A percentile compares a stretch with the other conserved stretches of the same genome.
These are phyloP conservation scores for Pasiphila rectangulata DNA, from an alignment of 2,888 invertebrate genomes.

Conservation along the genomic window DNA sequence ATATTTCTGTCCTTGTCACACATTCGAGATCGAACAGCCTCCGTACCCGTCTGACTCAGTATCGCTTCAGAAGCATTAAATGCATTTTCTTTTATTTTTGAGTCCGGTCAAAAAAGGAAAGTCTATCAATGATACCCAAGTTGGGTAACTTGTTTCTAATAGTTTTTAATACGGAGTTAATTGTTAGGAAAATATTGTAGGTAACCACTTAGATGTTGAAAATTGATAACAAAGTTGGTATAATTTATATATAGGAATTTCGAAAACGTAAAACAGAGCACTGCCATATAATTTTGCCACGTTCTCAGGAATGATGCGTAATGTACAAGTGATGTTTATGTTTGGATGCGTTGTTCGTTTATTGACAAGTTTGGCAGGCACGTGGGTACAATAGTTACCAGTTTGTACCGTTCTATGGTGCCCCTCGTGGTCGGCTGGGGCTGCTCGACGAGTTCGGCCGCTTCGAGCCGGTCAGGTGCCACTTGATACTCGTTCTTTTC, in stretches of 20 bases:
- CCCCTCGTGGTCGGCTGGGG: conserved; percentile 50
- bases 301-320: conserved; percentile 6
- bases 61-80: conserved; percentile 54
- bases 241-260: too few relatives aligned
- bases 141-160: conserved; percentile 9
- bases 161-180: too few relatives aligned
- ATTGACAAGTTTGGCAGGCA: conserved; percentile 67
- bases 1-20: conserved; percentile 49
- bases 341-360: conserved; percentile 44
- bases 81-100: conserved; percentile 47
- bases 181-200: conserved; percentile 3
- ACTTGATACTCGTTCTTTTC: conserved; percentile 76
- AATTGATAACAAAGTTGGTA: too few relatives aligned
- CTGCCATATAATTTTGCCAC: too few relatives aligned
- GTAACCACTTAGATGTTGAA: neutral
- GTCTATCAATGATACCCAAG: conserved; percentile 24
- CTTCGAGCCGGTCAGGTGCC: conserved; percentile 75
- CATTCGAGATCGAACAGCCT: conserved; percentile 48
- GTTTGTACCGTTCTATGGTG: conserved; percentile 75
- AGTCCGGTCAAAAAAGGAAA: conserved; percentile 37
- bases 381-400: conserved; percentile 73
- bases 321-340: conserved; percentile 17
- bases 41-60: conserved; percentile 47
- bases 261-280: too few relatives aligned
- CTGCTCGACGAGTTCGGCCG: conserved; percentile 76